Percentiles rank a stretch among this genome's conserved stretches.
Evolutionary conservation across 2,888 invertebrate genomes (phyloP).

Genomic region (Hypercompe scribonia): DNA sequence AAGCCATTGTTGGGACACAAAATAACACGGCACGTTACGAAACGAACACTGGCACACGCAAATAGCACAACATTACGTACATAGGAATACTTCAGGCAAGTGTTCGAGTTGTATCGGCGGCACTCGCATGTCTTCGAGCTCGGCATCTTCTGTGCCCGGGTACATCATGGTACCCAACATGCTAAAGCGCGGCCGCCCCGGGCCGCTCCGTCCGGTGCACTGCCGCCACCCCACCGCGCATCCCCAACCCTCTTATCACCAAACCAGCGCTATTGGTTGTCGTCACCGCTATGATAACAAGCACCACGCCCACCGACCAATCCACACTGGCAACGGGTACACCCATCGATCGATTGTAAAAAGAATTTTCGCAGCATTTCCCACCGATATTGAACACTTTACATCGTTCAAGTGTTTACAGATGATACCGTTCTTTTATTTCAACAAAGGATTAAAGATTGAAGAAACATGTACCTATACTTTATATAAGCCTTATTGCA

Average conservation of each 20-base stretch:
- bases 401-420: conserved; percentile 71
- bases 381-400: conserved; percentile 77
- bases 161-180: conserved; percentile 86
- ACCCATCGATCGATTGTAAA: conserved; percentile 82
- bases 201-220: conserved; percentile 73
- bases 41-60: conserved; percentile 51
- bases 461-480: conserved; percentile 34
- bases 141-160: conserved; percentile 74
- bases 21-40: conserved; percentile 42
- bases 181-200: conserved; percentile 68
- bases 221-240: conserved; percentile 76
- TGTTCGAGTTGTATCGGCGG: conserved; percentile 91
- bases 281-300: conserved; percentile 74
- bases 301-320: conserved; percentile 82
- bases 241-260: conserved; percentile 83
- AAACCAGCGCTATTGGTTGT: conserved; percentile 72
- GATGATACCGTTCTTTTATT: conserved; percentile 62
- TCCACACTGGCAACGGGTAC: conserved; percentile 66
- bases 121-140: conserved; percentile 88
- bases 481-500: conserved; percentile 20
- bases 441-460: conserved; percentile 47
- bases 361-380: conserved; percentile 76
- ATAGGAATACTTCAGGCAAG: conserved; percentile 90
- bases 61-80: conserved; percentile 84
- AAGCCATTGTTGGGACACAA: conserved; percentile 28